phyloP scores from a whole-genome alignment of 2,113 vertebrate species.

The Passer montanus region DNA sequence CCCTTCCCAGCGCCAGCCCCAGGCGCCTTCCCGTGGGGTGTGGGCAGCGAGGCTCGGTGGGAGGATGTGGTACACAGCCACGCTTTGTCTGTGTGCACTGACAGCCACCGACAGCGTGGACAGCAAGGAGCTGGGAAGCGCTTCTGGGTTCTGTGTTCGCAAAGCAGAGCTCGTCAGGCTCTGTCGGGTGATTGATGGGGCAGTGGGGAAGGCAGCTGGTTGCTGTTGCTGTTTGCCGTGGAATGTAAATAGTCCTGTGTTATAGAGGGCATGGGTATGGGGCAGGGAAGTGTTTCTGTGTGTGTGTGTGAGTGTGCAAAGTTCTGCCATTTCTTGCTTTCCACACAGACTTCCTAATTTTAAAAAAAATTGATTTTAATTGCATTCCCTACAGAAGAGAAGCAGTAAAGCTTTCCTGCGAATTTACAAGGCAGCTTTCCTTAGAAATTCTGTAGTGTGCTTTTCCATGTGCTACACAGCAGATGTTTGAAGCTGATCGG shows the following conservation, averaged over 20 bases:
- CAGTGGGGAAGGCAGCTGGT: background rate
- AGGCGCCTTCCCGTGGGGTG: background rate
- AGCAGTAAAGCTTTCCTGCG: slow-evolving; percentile 6
- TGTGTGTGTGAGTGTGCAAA: background rate
- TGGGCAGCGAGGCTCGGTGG: accelerated
- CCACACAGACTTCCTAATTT: background rate
- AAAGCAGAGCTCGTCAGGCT: background rate
- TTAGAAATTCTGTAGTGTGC: slow-evolving; percentile 56
- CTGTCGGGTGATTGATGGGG: background rate
- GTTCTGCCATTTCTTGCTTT: background rate
- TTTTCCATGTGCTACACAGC: slow-evolving; percentile 63
- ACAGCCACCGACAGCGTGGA: accelerated
- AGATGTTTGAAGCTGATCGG: slow-evolving; percentile 70
- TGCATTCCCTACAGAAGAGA: slow-evolving; percentile 1
- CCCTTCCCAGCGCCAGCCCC: accelerated
- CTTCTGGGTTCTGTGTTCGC: accelerated
- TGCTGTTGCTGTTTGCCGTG: background rate
- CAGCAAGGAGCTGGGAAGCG: background rate
- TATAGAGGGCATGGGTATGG: background rate
- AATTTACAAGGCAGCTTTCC: slow-evolving; percentile 62
- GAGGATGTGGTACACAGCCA: background rate
- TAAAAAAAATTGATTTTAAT: background rate
- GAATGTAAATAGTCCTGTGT: background rate
- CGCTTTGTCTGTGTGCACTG: accelerated
- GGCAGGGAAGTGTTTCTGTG: background rate